Conservation (phyloP, 1,140 invertebrate species). For the Archivesica marissinica region DNA sequence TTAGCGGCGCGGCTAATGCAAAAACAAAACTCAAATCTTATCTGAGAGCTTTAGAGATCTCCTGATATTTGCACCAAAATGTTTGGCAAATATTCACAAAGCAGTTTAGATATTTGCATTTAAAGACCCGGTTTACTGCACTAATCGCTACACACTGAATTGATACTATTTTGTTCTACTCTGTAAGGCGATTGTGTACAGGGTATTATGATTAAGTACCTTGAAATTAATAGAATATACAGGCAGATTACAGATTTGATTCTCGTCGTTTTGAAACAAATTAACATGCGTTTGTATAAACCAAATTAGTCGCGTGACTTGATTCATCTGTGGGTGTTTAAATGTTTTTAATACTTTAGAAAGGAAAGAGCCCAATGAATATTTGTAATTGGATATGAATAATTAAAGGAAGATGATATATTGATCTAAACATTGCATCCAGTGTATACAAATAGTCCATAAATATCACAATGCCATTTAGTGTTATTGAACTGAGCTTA, state of each 20-base stretch:
- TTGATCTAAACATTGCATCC: too few relatives aligned
- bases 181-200: conserved; percentile 48
- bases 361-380: too few relatives aligned
- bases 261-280: conserved; percentile 42
- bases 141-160: neutral
- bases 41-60: conserved; percentile 2
- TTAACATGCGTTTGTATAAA: conserved; percentile 49
- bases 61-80: neutral
- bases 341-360: conserved; percentile 11
- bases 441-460: too few relatives aligned
- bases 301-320: conserved; percentile 49
- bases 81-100: conserved; percentile 20
- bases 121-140: neutral
- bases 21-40: conserved; percentile 10
- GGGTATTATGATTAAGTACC: conserved; percentile 49
- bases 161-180: conserved; percentile 37
- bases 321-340: conserved; percentile 34
- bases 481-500: too few relatives aligned
- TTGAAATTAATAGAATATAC: conserved; percentile 46
- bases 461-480: too few relatives aligned
- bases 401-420: too few relatives aligned
- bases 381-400: too few relatives aligned
- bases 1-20: neutral
- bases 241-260: conserved; percentile 17
- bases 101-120: conserved; percentile 2